Conservation (phyloP, 2,797 vertebrate species). For the Acanthis flammea region DNA sequence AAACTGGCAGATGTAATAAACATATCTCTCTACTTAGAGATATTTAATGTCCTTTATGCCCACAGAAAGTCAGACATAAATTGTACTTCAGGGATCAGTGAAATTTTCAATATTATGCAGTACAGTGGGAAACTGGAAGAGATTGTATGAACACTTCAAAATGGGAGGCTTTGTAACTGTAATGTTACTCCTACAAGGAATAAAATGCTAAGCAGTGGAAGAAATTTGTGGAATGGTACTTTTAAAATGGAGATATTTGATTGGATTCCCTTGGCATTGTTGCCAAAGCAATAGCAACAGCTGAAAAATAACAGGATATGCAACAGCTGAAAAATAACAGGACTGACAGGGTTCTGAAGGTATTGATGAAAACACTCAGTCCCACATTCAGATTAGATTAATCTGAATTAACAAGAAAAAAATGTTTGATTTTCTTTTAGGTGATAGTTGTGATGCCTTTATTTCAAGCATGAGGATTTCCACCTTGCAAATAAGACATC, state of each 20-base stretch:
- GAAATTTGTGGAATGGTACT: background rate
- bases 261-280: background rate
- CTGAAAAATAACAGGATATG: background rate
- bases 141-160: background rate
- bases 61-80: background rate
- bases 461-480: background rate
- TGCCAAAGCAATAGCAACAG: background rate
- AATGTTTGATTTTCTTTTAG: background rate
- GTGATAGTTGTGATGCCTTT: background rate
- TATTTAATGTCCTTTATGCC: background rate
- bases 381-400: background rate
- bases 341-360: background rate
- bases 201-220: background rate
- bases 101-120: background rate
- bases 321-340: background rate
- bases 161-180: background rate
- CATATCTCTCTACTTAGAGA: background rate
- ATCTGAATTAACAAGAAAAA: background rate
- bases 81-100: background rate
- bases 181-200: background rate
- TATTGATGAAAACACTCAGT: background rate
- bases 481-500: background rate
- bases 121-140: background rate
- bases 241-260: background rate
- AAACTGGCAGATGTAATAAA: background rate